Evolutionary conservation across 2,888 invertebrate genomes (phyloP), one percentile per base, ranked within the genome.

Genomic region (Adela reaumurella): DNA sequence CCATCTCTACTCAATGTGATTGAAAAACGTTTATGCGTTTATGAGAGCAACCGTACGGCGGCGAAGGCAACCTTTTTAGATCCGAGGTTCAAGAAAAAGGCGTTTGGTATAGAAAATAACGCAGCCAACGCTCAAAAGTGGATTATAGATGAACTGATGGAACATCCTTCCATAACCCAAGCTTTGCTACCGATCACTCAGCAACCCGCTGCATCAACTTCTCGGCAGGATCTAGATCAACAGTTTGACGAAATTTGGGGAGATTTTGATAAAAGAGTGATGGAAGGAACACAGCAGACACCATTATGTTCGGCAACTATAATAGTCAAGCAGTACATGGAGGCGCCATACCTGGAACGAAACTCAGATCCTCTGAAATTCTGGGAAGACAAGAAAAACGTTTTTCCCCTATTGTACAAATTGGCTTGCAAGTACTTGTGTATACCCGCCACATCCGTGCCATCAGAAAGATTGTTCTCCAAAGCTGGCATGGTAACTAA

Each of bases 1-100:
- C 8, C 4, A 4, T 6, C 4, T 8, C 24, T 24, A 24, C 24
- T 6, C 4, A 24, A 8, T 6, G 24, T 24, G 5, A 24, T 24
- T 24, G 24, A 4, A 4, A 24, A 24, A 24, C 4, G 24, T 6
- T 8, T 24, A 4, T 6, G 8, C 8, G 24, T 24, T 8, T 24
- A 6, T 8, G 24, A 24, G 24, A 8, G 8, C 8, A 24, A 8
- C 8, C 24, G 24, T 8, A 24, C 24, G 8, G 24, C 24, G 24
- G 42, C 52, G 35, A 52, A 52, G 43, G 52, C 47, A 4, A 53
- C 46, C 18, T 52, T 52, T 41, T 18, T 52, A 17, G 49, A 52
- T 41, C 45, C 53, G 16, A 17, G 46, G 14, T 52, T 51, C 29
- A 53, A 54, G 29, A 53, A 52, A 19, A 0, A 46, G 46, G 14